Base-by-base conservation (phyloP, 2,888 invertebrate species). In the Eubasilissa splendida region DNA sequence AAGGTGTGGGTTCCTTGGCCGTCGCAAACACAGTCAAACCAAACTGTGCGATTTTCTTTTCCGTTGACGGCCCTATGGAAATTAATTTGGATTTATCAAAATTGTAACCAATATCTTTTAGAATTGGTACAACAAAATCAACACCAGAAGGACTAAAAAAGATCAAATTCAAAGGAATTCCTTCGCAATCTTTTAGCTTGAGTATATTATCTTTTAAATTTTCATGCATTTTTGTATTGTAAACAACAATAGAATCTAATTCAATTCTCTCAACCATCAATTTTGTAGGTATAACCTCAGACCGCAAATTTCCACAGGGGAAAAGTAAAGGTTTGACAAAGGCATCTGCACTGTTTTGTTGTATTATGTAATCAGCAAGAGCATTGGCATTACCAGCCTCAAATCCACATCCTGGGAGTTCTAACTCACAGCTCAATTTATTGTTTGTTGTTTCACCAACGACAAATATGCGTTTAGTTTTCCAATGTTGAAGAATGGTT, bases 91-190 rank as follows among this genome's bases (percentile, higher is more conserved):
- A 59, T 31, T 60, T 22, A 33, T 76, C 71, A 71, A 82, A 80
- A 70, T 88, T 74, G 70, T 77, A 82, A 54, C 68, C 31, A 10
- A 84, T 42, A 66, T 87, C 87, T 79, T 86, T 87, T 31, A 92
- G 87, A 84, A 89, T 87, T 1, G 89, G 87, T 58, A 88, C 84
- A 0, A 89, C 88, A 85, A 88, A 90, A 77, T 88, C 88, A 0
- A 92, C 88, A 31, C 92, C 92, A 5, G 92, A 92, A 1, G 92
- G 92, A 84, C 92, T 92, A 84, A 92, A 92, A 86, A 91, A 92
- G 2, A 92, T 90, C 58, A 92, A 85, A 85, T 87, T 91, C 84
- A 91, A 90, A 0, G 91, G 88, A 63, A 91, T 87, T 56, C 83
- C 82, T 42, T 80, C 85, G 83, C 87, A 86, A 3, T 88, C 85